phyloP scores from a whole-genome alignment of 1,140 invertebrate species.

The Chelonus insularis region DNA sequence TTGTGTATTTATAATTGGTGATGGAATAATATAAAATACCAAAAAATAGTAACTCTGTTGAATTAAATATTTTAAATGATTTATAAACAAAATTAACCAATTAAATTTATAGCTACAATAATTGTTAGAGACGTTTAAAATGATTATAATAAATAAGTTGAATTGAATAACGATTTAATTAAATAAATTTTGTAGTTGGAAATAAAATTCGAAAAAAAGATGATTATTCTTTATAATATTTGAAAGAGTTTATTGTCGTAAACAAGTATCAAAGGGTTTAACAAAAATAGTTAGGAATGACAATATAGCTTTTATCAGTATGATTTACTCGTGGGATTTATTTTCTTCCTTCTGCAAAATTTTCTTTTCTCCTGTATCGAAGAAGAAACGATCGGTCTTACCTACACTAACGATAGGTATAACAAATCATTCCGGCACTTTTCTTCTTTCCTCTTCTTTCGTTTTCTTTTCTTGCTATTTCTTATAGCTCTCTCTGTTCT shows the following conservation, averaged over 20 bases:
- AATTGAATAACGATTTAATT: background rate
- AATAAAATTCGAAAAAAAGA: too few species aligned
- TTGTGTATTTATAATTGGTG: too few species aligned
- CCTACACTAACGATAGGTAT: constrained; percentile 23
- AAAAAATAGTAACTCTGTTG: too few species aligned
- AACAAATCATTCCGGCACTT: constrained; percentile 30
- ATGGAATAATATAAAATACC: too few species aligned
- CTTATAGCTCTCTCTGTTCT: background rate
- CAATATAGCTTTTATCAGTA: constrained; percentile 9
- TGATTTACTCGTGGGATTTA: constrained; percentile 8
- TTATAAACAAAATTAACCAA: too few species aligned
- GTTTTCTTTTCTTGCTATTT: background rate
- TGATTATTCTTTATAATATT: too few species aligned
- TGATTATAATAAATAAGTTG: background rate
- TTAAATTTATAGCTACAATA: too few species aligned
- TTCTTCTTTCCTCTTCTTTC: constrained; percentile 6
- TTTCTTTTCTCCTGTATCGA: constrained; percentile 1
- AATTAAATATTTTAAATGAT: too few species aligned
- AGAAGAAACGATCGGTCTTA: constrained; percentile 27
- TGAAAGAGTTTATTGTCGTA: background rate
- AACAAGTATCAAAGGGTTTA: background rate
- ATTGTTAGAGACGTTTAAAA: too few species aligned
- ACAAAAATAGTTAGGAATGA: background rate
- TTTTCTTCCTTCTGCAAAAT: background rate
- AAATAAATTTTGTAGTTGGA: too few species aligned